Conservation (phyloP, 2,797 vertebrate species). For the Ceyx erithaca region DNA sequence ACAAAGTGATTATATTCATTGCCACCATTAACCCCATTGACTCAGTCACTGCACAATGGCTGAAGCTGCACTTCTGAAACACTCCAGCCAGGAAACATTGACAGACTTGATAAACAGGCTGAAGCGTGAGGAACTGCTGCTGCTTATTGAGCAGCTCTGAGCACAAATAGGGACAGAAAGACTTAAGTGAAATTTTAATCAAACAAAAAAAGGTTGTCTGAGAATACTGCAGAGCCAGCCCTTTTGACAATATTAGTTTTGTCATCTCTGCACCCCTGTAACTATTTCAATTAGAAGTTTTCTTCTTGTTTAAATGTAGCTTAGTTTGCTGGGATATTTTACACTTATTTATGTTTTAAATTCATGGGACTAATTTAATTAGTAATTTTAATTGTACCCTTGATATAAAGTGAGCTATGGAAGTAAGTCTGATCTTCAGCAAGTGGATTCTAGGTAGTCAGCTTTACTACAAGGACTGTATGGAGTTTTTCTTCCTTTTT, state of each 20-base stretch:
- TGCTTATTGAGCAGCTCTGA: slow-evolving; percentile 56
- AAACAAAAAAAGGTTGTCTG: slow-evolving; percentile 42
- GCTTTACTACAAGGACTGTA: not conserved
- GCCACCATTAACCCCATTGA: slow-evolving; percentile 57
- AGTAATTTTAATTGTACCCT: not conserved
- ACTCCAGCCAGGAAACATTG: not conserved
- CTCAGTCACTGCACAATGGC: slow-evolving; percentile 24
- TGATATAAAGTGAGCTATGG: not conserved
- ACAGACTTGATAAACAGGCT: slow-evolving; percentile 37
- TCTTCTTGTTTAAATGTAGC: slow-evolving; percentile 50
- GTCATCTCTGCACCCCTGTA: slow-evolving; percentile 15
- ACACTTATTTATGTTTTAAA: slow-evolving; percentile 10
- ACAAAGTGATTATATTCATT: slow-evolving; percentile 12
- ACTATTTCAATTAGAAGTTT: slow-evolving; percentile 55
- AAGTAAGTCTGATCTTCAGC: not conserved
- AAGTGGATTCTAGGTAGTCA: not conserved
- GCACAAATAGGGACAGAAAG: slow-evolving; percentile 59
- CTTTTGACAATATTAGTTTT: slow-evolving; percentile 37
- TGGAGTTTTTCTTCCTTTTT: not conserved
- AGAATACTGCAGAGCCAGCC: slow-evolving; percentile 46
- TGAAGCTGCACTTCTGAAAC: slow-evolving; percentile 36
- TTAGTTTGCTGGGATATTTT: not conserved
- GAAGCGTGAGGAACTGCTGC: slow-evolving; percentile 38
- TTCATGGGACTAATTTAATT: not conserved
- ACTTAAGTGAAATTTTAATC: slow-evolving; percentile 71